Evolutionary conservation across 2,888 invertebrate genomes (phyloP), one percentile per base, ranked within the genome.

Genomic region (Ornithoptera priamus): DNA sequence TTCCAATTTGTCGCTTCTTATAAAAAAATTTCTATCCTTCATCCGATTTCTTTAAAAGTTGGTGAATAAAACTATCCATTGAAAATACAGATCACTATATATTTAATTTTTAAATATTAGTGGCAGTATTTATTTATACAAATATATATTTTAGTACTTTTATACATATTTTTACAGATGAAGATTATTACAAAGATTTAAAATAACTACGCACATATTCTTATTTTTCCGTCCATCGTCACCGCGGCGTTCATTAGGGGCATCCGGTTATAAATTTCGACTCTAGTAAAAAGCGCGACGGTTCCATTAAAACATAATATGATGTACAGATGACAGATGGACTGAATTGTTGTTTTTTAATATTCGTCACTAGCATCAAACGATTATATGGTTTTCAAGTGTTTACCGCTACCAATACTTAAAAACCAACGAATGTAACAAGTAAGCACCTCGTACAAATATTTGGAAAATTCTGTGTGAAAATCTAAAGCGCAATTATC

Each of bases 181-280:
- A 30, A 57, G 20, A 57, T 62, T 57, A 66, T 62, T 53, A 59
- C 36, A n/a, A 20, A 62, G 20, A 53, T 66, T 66, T 59, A 62
- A 70, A 70, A 70, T 66, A 70, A 36, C 59, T 12, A 20, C 42
- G 42, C 36, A 24, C 46, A 57, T 60, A 71, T 65, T 67, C 18
- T 67, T 71, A 61, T 67, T 65, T 62, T 65, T 50, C 30, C 58
- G 65, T 67, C 70, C 20, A 30, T 71, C 70, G 60, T 67, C 70
- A 65, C 67, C 70, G 61, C 17, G 15, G 53, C 61, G 62, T 71
- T 71, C 70, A 71, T 71, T 71, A 71, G 70, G 70, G 67, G 61
- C 70, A 68, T 71, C 70, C 70, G 67, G 67, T 68, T 67, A 70
- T 67, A 64, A 71, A 67, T 70, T 70, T 63, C 64, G 30, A 42